Evolutionary conservation across 2,797 vertebrate species (phyloP), one percentile per base, ranked within the genome.

Genomic region (Limosa lapponica): DNA sequence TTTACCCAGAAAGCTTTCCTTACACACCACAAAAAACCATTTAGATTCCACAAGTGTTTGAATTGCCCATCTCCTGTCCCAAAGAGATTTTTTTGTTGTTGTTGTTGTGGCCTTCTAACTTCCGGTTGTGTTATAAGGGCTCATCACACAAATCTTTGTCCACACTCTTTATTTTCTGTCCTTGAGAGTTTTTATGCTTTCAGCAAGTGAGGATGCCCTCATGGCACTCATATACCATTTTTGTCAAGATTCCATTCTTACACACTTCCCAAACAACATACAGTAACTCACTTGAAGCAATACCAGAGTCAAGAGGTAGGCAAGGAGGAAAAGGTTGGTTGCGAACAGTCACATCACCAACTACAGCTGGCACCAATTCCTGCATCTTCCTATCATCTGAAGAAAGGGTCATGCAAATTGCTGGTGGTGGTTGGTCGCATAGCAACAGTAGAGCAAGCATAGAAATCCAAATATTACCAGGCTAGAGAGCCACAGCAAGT

Each of bases 381-480:
- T 85, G 62, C 59, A 57, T 73, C 70, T 82, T 84, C 77, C 57
- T 74, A 74, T 46, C 39, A 87, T 77, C 65, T 24, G 16, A 82
- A 84, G 80, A 92, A 90, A 95, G 87, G 93, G 90, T 77, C 80
- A 89, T 49, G 75, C 91, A 77, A 65, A 67, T 67, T 70, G 71
- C 51, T 87, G 59, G 10, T 81, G 44, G 73, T 84, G 52, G 49
- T 61, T 72, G 75, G 91, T 96, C 10, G 16, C 96, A 87, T 82
- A 90, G 96, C 96, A 97, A 96, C 95, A 64, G 82, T 54, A 59
- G 58, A 79, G 65, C 1, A 2, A 91, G 58, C 17, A 3, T 43
- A 59, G 70, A 89, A 95, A 89, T 71, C 85, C 62, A 90, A 90
- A 83, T 64, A 69, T 16, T 77, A 70, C 64, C 48, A 72, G 59